A percentile compares a stretch with the other conserved stretches of the same genome.
These are phyloP conservation scores for Oenanthe melanoleuca DNA, from an alignment of 2,113 vertebrate species.

Conservation along the genomic window DNA sequence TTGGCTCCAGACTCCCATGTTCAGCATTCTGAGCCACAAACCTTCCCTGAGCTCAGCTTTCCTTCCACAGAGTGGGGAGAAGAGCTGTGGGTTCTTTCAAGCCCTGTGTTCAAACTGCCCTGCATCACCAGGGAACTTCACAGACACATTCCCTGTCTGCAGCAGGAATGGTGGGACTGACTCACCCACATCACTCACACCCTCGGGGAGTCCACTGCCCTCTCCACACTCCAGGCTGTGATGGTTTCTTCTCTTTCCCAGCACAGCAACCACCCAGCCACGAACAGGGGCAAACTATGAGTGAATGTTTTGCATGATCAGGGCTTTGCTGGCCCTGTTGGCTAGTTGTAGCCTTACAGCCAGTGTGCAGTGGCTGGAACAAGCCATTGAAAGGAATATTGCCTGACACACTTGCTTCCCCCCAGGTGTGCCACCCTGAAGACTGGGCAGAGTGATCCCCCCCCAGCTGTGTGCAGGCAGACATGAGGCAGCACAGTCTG, in stretches of 20 bases:
- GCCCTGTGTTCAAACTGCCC: background rate
- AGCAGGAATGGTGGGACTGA: background rate
- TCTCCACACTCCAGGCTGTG: background rate
- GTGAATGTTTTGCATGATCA: background rate
- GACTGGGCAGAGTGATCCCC: background rate
- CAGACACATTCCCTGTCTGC: background rate
- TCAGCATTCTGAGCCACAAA: background rate
- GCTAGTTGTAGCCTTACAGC: background rate
- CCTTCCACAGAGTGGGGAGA: background rate
- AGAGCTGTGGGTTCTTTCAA: background rate
- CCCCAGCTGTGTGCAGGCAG: background rate
- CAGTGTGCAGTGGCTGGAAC: background rate
- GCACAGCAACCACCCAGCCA: background rate
- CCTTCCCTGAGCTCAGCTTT: background rate
- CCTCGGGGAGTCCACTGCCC: background rate
- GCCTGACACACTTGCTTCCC: background rate
- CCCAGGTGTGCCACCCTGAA: background rate
- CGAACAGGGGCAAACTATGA: background rate
- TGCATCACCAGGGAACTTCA: background rate
- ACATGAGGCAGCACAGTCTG: slow-evolving; percentile 5
- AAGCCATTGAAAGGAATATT: background rate
- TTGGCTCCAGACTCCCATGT: background rate
- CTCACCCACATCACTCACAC: background rate
- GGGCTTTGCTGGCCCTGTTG: background rate
- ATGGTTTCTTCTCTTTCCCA: background rate